A percentile compares a stretch with the other conserved stretches of the same genome.
phyloP scores from a whole-genome alignment of 2,888 invertebrate species.

The Metacarcinus magister region DNA sequence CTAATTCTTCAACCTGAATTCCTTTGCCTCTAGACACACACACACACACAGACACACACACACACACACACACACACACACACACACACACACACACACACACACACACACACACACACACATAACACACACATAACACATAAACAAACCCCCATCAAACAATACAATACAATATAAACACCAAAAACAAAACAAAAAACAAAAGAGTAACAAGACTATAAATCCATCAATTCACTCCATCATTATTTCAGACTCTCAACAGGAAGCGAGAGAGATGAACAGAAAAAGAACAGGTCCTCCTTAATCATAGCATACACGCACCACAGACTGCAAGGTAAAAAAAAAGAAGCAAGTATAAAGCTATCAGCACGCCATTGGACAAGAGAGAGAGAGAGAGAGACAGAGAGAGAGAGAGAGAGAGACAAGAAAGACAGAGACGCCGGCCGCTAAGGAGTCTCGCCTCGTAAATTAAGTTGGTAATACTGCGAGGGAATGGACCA shows the following conservation, averaged over 20 bases:
- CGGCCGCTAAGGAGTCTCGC: background rate
- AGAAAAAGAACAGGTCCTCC: slow-evolving; percentile 29
- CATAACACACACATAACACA: background rate
- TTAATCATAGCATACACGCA: background rate
- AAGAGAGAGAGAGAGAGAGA: too few species aligned
- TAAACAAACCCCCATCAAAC: background rate
- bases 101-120: background rate
- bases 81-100: too few species aligned
- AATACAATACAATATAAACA: background rate
- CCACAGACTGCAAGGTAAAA: background rate
- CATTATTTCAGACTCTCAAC: background rate
- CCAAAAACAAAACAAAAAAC: background rate
- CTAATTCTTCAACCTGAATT: background rate
- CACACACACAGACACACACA: background rate
- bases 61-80: too few species aligned
- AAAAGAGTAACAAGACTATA: background rate
- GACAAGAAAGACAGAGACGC: background rate
- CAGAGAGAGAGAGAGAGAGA: too few species aligned
- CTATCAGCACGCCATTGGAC: slow-evolving; percentile 33
- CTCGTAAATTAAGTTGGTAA: slow-evolving; percentile 51
- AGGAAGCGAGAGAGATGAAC: slow-evolving; percentile 21
- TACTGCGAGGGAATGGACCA: slow-evolving; percentile 22
- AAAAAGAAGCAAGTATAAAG: too few species aligned
- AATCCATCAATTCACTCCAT: background rate
- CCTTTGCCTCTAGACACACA: background rate